Conservation (phyloP, 2,113 vertebrate species). For the rabbit (Oryctolagus cuniculus) region DNA sequence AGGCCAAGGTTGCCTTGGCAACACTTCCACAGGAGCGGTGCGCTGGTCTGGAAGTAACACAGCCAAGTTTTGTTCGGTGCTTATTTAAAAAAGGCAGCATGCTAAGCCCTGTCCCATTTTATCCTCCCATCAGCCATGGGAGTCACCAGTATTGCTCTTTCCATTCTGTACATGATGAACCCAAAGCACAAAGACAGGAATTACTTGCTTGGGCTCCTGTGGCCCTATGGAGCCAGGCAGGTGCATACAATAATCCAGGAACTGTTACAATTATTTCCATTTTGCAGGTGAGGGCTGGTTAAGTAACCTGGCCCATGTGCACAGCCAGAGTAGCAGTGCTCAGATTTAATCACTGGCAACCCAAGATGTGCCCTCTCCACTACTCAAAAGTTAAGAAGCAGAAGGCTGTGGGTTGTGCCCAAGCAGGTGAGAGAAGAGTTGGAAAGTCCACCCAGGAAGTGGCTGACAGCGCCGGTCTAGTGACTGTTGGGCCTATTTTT, state of each 20-base stretch:
- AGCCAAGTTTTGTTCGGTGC: neutral
- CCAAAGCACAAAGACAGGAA: neutral
- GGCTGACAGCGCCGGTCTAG: neutral
- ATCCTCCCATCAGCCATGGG: neutral
- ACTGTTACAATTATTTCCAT: too few species aligned
- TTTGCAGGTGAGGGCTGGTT: neutral
- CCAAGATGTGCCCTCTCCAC: too few species aligned
- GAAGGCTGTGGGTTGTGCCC: neutral
- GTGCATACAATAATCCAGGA: too few species aligned
- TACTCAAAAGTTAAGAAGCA: neutral
- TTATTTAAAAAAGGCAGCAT: neutral
- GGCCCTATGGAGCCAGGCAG: neutral
- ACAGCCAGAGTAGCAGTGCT: neutral
- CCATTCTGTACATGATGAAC: neutral
- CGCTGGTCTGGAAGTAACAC: neutral
- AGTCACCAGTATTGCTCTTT: neutral
- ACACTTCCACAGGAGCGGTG: neutral
- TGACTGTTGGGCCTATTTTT: slow-evolving; percentile 21
- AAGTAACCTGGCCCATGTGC: neutral
- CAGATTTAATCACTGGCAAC: neutral
- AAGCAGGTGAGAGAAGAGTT: neutral
- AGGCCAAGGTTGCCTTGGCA: neutral
- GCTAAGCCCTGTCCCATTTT: neutral
- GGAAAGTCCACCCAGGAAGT: neutral
- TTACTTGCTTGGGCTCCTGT: neutral